Conservation (phyloP, 2,797 vertebrate genomes). For the Alauda arvensis region DNA sequence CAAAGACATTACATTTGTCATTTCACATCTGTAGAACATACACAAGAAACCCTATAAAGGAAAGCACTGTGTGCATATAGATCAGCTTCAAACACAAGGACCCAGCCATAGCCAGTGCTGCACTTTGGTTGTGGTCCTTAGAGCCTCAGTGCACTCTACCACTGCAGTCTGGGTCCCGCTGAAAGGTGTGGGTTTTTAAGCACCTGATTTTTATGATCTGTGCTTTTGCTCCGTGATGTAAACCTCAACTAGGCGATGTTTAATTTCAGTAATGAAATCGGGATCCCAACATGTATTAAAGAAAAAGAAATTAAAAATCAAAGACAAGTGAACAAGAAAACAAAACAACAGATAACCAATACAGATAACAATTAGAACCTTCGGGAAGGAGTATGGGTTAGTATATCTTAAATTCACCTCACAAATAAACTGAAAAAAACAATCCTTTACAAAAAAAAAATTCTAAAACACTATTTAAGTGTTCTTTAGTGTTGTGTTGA, state of each 20-base stretch:
- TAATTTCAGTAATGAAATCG: neutral
- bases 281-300: neutral
- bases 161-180: neutral
- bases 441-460: neutral
- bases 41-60: neutral
- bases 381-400: neutral
- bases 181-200: neutral
- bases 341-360: neutral
- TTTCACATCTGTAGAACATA: neutral
- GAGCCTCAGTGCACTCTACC: neutral
- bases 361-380: neutral
- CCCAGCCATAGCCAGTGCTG: neutral
- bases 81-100: neutral
- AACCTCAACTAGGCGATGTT: neutral
- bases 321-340: neutral
- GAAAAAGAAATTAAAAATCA: neutral
- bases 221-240: neutral
- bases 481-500: neutral
- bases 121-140: neutral
- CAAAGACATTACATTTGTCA: slow-evolving; percentile 15
- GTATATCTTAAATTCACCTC: neutral
- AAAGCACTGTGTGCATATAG: neutral
- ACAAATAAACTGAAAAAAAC: neutral
- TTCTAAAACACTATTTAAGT: neutral
- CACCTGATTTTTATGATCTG: neutral